Base-by-base conservation (phyloP, 2,797 vertebrate species). In the Gallinago stenura region DNA sequence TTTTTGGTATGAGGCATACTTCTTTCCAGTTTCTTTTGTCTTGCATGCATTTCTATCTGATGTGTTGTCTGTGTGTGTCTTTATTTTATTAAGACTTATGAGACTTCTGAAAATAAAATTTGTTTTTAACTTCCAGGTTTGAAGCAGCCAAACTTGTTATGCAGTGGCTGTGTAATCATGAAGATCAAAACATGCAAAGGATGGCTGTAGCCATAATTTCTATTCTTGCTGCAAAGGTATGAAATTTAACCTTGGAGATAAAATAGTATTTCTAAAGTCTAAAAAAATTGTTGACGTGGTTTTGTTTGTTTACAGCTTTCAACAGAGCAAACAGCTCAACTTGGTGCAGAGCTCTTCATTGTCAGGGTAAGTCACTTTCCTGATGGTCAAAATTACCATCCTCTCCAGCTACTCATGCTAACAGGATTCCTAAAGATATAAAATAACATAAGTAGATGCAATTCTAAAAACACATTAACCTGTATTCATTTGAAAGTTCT, bases 131-230 rank as follows among this genome's bases (percentile, higher is more conserved):
- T 95, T 94, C 14, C 96, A 99, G 99, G 97, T 99, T 99, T 97
- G 99, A 99, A 98, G 99, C 99, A 71, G 99, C 99, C 88, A 99
- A 99, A 97, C 98, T 99, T 83, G 99, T 99, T 92, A 99, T 99
- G 99, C 99, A 99, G 97, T 99, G 99, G 99, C 98, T 99, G 68
- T 99, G 99, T 96, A 99, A 99, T 98, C 99, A 99, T 6, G 99
- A 99, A 95, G 99, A 99, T 97, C 99, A 99, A 96, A 99, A 99
- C 96, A 99, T 99, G 99, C 99, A 99, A 97, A 99, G 99, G 96
- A 99, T 99, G 99, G 99, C 99, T 12, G 99, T 99, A 50, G 99
- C 99, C 17, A 99, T 99, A 70, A 99, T 99, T 93, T 99, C 99
- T 75, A 99, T 99, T 91, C 98, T 99, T 84, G 99, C 99, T 93